A percentile compares a stretch with the other conserved stretches of the same genome.
phyloP scores from a whole-genome alignment of 2,888 invertebrate species.

The Andricus quercusramuli region DNA sequence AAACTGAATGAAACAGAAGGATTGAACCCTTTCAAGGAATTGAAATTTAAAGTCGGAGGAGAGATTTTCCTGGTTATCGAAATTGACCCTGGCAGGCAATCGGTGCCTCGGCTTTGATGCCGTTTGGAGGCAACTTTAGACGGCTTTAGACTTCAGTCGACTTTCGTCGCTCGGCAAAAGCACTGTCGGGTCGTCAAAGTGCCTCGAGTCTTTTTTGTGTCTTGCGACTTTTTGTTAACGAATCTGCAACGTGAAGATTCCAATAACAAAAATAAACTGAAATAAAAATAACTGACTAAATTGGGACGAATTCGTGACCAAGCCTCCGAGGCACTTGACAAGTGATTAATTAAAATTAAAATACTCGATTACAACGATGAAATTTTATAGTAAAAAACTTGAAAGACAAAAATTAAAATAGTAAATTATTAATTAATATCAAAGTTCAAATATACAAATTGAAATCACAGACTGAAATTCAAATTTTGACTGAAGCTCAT shows the following conservation, averaged over 20 bases:
- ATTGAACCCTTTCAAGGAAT: neutral
- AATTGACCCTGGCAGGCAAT: neutral
- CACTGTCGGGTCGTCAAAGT: constrained; percentile 42
- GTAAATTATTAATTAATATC: no score
- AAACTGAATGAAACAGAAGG: neutral
- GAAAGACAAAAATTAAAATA: neutral
- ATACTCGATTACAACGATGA: neutral
- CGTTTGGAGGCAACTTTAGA: constrained; percentile 25
- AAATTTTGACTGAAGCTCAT: neutral
- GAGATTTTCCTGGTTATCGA: neutral
- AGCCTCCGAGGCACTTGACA: neutral
- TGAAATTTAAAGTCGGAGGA: neutral
- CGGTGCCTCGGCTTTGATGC: neutral
- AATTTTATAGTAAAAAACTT: neutral
- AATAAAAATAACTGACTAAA: neutral
- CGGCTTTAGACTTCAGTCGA: constrained; percentile 59
- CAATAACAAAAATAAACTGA: neutral
- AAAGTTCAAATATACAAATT: neutral
- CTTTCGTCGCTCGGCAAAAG: constrained; percentile 61
- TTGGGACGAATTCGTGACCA: neutral
- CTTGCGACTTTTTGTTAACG: neutral
- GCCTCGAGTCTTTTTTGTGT: constrained; percentile 8
- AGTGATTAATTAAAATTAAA: neutral
- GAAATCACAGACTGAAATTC: neutral
- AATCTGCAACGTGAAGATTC: neutral